Conservation (phyloP, 1,140 invertebrate genomes). For the Drosophila sproati region DNA sequence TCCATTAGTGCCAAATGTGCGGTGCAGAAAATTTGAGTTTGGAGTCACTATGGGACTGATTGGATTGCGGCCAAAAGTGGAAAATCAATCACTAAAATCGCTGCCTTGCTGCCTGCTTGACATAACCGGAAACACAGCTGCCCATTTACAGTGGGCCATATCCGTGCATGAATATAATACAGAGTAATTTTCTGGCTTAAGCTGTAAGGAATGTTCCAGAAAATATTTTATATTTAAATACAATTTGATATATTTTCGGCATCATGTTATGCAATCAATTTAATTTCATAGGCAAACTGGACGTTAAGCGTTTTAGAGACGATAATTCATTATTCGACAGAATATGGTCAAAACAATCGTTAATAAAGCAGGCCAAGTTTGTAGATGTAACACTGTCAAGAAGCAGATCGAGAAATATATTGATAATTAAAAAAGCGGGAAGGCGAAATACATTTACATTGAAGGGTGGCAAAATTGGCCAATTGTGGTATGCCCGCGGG, state of each 20-base stretch:
- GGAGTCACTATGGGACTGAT: not conserved
- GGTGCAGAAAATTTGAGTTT: not conserved
- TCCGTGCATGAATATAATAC: not conserved
- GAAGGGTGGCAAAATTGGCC: not conserved
- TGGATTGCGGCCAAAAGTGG: not conserved
- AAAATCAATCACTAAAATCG: not conserved
- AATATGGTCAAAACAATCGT: not conserved
- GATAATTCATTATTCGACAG: no score
- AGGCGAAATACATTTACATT: no score
- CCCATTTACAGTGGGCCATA: not conserved
- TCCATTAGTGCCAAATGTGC: slow-evolving; percentile 62
- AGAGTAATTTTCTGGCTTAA: no score
- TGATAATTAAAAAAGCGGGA: not conserved
- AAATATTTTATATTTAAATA: no score
- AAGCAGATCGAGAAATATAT: not conserved
- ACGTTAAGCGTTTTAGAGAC: no score
- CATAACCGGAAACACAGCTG: not conserved
- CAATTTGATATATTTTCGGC: no score
- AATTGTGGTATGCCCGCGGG: slow-evolving; percentile 15
- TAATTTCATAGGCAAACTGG: no score
- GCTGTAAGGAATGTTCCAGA: no score
- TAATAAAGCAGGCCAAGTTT: not conserved
- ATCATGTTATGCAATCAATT: no score
- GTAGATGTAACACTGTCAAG: no score
- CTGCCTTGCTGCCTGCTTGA: not conserved